Conservation (phyloP, 2,888 invertebrate species). For the Drosophila testacea region DNA sequence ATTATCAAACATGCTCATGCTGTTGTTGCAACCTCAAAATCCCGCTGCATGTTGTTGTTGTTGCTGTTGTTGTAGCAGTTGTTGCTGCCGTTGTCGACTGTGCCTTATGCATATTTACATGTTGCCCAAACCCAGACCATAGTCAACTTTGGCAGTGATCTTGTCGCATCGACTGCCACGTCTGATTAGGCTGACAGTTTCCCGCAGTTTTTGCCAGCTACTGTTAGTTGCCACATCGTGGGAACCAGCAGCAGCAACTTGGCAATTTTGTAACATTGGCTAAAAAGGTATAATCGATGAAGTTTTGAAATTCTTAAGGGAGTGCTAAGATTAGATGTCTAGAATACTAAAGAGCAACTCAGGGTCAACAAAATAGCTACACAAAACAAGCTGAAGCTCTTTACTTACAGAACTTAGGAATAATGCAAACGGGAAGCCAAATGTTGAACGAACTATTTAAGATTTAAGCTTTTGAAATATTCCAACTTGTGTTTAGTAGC, state of each 20-base stretch:
- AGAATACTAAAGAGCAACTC: background rate
- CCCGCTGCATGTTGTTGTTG: slow-evolving; percentile 51
- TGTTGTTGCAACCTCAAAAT: slow-evolving; percentile 53
- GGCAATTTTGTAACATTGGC: slow-evolving; percentile 1
- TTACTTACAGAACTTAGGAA: background rate
- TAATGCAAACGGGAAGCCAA: too few species aligned
- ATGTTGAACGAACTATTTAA: too few species aligned
- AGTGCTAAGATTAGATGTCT: slow-evolving; percentile 2
- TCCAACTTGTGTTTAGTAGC: too few species aligned
- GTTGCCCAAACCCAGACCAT: slow-evolving; percentile 35
- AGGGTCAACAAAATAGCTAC: background rate
- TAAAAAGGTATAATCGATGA: background rate
- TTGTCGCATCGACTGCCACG: slow-evolving; percentile 70
- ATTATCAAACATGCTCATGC: slow-evolving; percentile 62
- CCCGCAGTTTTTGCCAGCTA: slow-evolving; percentile 65
- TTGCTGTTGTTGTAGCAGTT: slow-evolving; percentile 30
- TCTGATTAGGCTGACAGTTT: slow-evolving; percentile 77
- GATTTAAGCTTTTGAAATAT: too few species aligned
- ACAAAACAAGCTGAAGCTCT: too few species aligned
- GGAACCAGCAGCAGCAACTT: slow-evolving; percentile 46
- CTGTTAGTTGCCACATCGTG: slow-evolving; percentile 65
- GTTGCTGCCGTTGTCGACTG: slow-evolving; percentile 24
- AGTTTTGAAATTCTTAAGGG: background rate
- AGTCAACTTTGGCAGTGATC: slow-evolving; percentile 67
- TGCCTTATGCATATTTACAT: slow-evolving; percentile 71